These are phyloP conservation scores for Stenotaenia linearis DNA, from an alignment of 2,888 invertebrate genomes.

Conservation along the genomic window DNA sequence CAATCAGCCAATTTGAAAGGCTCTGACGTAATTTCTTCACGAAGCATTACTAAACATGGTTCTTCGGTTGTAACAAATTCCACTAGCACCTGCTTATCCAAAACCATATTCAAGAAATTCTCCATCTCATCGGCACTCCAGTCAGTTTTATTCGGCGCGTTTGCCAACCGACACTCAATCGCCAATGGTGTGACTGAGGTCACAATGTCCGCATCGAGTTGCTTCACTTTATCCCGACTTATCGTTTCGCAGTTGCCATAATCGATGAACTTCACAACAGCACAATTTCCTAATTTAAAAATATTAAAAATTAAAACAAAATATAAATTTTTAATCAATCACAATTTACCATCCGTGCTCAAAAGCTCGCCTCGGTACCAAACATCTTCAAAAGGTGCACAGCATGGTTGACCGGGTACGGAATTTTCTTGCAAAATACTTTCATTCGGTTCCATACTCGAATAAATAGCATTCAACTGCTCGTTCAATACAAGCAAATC, in stretches of 20 bases:
- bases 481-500: not conserved
- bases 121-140: constrained; percentile 8
- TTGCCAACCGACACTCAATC: constrained; percentile 39
- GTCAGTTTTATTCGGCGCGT: not conserved
- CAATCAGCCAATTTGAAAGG: not conserved
- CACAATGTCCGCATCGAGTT: constrained; percentile 39
- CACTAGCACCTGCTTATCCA: constrained; percentile 26
- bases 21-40: not conserved
- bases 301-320: not conserved
- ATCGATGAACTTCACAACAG: constrained; percentile 43
- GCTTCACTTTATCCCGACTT: constrained; percentile 38
- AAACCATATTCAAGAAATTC: constrained; percentile 34
- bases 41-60: not conserved
- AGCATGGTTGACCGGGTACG: constrained; percentile 34
- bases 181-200: constrained; percentile 40
- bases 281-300: not conserved
- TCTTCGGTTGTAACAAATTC: not conserved
- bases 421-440: not conserved
- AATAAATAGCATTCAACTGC: not conserved
- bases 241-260: constrained; percentile 44
- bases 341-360: not conserved
- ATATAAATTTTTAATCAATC: not conserved
- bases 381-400: constrained; percentile 40
- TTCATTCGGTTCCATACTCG: not conserved
- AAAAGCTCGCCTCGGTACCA: constrained; percentile 43